Conservation (phyloP, 2,888 invertebrate species). For the Agriotes lineatus region DNA sequence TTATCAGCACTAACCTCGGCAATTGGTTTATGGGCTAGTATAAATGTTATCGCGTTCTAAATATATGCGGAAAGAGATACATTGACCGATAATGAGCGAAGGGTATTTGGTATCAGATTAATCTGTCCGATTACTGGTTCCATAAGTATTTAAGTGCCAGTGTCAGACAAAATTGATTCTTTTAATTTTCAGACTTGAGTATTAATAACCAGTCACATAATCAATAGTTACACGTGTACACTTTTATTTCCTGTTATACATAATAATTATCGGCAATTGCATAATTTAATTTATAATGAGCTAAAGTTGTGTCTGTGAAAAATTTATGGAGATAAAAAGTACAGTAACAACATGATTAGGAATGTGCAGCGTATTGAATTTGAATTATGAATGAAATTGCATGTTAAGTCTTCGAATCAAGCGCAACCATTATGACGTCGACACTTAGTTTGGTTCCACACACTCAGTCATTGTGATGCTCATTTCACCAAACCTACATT, state of each 20-base stretch:
- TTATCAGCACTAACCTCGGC: constrained; percentile 29
- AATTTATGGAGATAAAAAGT: not conserved
- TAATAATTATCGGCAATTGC: no score
- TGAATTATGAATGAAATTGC: not conserved
- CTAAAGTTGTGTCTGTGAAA: no score
- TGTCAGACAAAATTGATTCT: not conserved
- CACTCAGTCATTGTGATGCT: not conserved
- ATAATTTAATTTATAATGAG: no score
- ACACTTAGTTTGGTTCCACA: not conserved
- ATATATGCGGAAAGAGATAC: constrained; percentile 35
- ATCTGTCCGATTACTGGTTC: constrained; percentile 10
- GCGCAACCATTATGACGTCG: not conserved
- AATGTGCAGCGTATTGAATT: not conserved
- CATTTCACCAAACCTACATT: not conserved
- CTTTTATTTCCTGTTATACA: not conserved
- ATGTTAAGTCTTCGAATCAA: not conserved
- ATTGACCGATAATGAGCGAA: constrained; percentile 42
- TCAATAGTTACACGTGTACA: not conserved
- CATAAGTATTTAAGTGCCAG: not conserved
- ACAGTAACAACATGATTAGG: not conserved
- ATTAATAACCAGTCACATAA: not conserved
- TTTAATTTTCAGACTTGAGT: not conserved
- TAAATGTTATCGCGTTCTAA: constrained; percentile 38
- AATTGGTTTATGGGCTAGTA: constrained; percentile 15
- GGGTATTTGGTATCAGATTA: constrained; percentile 32